Evolutionary conservation across 2,888 invertebrate genomes (phyloP), one percentile per base, ranked within the genome.

Genomic region (Patella depressa): DNA sequence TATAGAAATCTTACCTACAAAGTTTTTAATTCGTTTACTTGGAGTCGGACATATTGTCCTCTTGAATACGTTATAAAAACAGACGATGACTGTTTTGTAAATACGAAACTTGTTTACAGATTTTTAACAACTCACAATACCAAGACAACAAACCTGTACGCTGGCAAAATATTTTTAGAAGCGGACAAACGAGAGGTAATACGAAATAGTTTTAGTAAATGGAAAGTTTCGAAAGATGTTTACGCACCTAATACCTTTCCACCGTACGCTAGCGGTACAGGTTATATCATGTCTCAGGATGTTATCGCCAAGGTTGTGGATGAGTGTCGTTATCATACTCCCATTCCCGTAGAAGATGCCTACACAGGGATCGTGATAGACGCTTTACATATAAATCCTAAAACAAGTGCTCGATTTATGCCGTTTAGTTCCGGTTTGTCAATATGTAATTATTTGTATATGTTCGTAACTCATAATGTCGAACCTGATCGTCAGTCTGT

Each of bases 321-420:
- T n/a, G 79, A 82, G 24, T 85, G 88, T 75, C 71, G 72, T n/a
- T 84, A 82, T 75, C 78, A 88, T 14, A 73, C 73, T 73, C 86
- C 88, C 2, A 89, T 91, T 80, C 87, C 90, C 5, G 90, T 89
- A 76, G 91, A 91, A 80, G 91, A 91, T 81, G 91, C 91, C 7
- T 91, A 87, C 80, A 80, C 91, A 3, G 91, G 91, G 1, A 84
- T 89, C 12, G 80, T 91, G 34, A 81, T 88, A 15, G 78, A 87
- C 45, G 75, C 79, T 11, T 73, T 88, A n/a, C 86, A 86, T 2
- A 80, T 91, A 12, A 70, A 80, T 9, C 89, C 90, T 3, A 76
- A 83, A 1, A 78, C 85, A 75, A 90, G 89, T 77, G 85, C 83
- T 15, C 83, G 91, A 19, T 91, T 91, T 80, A 86, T 87, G 7